These are phyloP conservation scores for Aporophyla lueneburgensis DNA, from an alignment of 2,888 invertebrate genomes.

Conservation along the genomic window DNA sequence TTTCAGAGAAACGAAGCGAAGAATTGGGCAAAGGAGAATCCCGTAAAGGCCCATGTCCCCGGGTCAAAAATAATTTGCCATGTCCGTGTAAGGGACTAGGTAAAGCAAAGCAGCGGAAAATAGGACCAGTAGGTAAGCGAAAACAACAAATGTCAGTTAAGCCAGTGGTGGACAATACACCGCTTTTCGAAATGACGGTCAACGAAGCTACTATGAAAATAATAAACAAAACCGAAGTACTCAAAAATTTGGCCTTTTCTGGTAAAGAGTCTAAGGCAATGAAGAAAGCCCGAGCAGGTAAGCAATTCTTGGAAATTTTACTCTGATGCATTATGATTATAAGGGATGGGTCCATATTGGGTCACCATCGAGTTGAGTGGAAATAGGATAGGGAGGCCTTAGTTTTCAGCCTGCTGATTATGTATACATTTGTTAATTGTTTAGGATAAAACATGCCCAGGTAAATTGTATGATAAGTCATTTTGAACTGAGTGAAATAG, in stretches of 20 bases:
- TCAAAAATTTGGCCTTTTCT: conserved; percentile 19
- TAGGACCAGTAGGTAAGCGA: neutral
- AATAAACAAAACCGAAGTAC: conserved; percentile 43
- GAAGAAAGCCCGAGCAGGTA: conserved; percentile 31
- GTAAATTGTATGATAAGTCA: too few relatives aligned
- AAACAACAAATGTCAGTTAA: too few relatives aligned
- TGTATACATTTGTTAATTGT: neutral
- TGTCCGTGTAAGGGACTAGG: conserved; percentile 12
- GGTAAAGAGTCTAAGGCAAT: conserved; percentile 2
- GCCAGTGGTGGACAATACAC: neutral
- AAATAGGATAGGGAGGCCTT: too few relatives aligned
- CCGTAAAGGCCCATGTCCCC: conserved; percentile 9
- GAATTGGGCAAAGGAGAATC: neutral
- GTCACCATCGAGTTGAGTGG: too few relatives aligned
- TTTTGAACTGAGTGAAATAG: too few relatives aligned
- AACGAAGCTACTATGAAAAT: conserved; percentile 33
- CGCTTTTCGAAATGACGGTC: conserved; percentile 36
- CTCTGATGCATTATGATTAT: too few relatives aligned
- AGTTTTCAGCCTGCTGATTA: too few relatives aligned
- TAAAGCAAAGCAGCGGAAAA: neutral
- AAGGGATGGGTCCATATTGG: too few relatives aligned
- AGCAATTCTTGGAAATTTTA: neutral
- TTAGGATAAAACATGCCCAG: neutral
- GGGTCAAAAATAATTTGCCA: neutral
- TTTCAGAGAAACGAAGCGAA: too few relatives aligned